Evolutionary conservation across 1,140 invertebrate genomes (phyloP).

Genomic region (Musca vetustissima): DNA sequence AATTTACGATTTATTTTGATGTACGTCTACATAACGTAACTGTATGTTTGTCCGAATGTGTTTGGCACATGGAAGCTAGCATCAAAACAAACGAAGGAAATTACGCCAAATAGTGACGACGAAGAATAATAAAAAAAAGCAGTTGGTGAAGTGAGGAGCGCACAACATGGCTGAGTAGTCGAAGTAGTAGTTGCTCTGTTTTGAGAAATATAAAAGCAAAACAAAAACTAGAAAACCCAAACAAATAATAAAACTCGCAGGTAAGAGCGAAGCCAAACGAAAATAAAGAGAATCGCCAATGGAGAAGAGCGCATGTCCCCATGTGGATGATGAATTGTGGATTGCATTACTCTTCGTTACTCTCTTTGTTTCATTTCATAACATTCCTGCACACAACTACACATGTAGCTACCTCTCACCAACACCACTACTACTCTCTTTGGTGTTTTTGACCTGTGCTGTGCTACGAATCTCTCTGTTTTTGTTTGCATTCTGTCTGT

Average conservation of each 20-base stretch:
- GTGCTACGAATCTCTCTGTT: constrained; percentile 10
- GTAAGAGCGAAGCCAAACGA: not conserved
- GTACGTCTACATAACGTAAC: not conserved
- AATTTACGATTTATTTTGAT: constrained; percentile 24
- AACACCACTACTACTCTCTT: not conserved
- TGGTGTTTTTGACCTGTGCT: not conserved
- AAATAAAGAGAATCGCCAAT: not conserved
- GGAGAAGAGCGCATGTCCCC: not conserved
- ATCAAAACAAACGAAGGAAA: constrained; percentile 11
- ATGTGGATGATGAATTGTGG: constrained; percentile 19
- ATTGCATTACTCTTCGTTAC: not conserved
- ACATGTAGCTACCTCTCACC: not conserved
- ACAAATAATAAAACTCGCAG: too few relatives aligned
- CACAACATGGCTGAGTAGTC: too few relatives aligned
- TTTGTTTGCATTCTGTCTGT: constrained; percentile 17
- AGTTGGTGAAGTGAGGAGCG: too few relatives aligned
- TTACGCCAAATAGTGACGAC: not conserved
- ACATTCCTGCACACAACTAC: not conserved
- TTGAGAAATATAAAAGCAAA: not conserved
- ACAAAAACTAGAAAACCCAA: not conserved
- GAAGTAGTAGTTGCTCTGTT: too few relatives aligned
- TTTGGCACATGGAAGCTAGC: not conserved
- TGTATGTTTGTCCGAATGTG: too few relatives aligned
- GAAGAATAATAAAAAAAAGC: too few relatives aligned
- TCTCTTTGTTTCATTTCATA: not conserved